Evolutionary conservation across 2,113 vertebrate species (phyloP), one percentile per base, ranked within the genome.

Genomic region (Anseranas semipalmata): DNA sequence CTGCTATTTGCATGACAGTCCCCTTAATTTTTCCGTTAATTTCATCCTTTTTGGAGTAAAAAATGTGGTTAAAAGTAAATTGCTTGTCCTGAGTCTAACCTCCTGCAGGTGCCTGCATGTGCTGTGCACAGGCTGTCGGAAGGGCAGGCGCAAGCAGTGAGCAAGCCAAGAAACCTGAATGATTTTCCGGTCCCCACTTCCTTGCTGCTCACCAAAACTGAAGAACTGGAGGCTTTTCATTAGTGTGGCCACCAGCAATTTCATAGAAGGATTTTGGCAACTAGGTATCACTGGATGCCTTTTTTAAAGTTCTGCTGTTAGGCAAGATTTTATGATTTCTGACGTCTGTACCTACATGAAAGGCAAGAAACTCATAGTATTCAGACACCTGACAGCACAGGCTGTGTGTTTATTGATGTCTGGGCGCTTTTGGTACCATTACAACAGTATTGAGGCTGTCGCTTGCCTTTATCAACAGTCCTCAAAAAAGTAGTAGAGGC

Each of bases 301-400:
- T 60, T 87, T 75, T 7, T 46, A 67, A 92, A 78, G 18, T 73
- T 63, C 41, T 88, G 8, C 48, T 8, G 3, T 41, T 45, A 6
- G 33, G 70, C 53, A 77, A 87, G 82, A 11, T 39, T 14, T 3
- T 25, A 25, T 35, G n/a, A 33, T 74, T 90, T 83, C 66, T 67
- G 14, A 15, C 56, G 24, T 43, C 3, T 87, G 84, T 81, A 33
- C 11, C 19, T 63, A 20, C 2, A 2, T 67, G 52, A 28, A 50
- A 67, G 39, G 30, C 66, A 65, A 43, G 72, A 68, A 85, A 58
- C 15, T 5, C 19, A 18, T 12, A 15, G 65, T 3, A 3, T 73
- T 50, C 50, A 59, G 30, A 15, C 59, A 59, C 35, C 60, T 0
- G 0, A 21, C 63, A 53, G 9, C 35, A 73, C 39, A 7, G 0